Base-by-base conservation (phyloP, 2,113 vertebrate species). In the Gracilinanus agilis region DNA sequence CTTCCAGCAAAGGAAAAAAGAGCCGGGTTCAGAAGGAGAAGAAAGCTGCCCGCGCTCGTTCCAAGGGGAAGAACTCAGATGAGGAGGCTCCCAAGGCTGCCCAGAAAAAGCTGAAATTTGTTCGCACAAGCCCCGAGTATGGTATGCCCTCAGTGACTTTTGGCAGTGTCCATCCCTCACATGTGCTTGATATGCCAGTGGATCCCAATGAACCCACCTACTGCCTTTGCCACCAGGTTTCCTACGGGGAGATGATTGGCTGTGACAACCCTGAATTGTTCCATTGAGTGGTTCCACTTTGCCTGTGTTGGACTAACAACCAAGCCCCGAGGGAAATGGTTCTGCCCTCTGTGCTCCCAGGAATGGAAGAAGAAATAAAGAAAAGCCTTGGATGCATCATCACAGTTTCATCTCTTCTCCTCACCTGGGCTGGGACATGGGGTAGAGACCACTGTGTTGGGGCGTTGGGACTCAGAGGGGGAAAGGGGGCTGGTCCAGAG, bases 281-380 rank as follows among this genome's bases (percentile, higher is more conserved):
- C 99, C 97, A 99, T 99, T 53, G 99, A 99, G 97, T 99, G 99
- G 99, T 99, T 99, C 98, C 99, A 99, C 98, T 99, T 99, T 97
- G 99, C 99, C 94, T 99, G 99, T 94, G 99, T 99, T 96, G 99
- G 99, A 94, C 98, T 99, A 97, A 99, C 99, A 29, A 99, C 99
- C 97, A 99, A 99, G 98, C 99, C 99, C 92, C 99, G 99, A 98
- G 99, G 99, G 95, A 99, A 99, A 99, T 99, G 99, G 99, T 99
- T 99, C 97, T 99, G 99, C 95, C 98, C 99, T 97, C 99, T 98
- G 95, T 99, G 99, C 95, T 99, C 99, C 95, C 99, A 99, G 97
- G 99, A 99, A 98, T 98, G 99, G 95, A 99, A 99, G 98, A 99
- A 99, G 98, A 99, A 99, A 96, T 99, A 98, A 97, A 97, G 93